Conservation (phyloP, 2,113 vertebrate genomes). For the Chloroceryle aenea region DNA sequence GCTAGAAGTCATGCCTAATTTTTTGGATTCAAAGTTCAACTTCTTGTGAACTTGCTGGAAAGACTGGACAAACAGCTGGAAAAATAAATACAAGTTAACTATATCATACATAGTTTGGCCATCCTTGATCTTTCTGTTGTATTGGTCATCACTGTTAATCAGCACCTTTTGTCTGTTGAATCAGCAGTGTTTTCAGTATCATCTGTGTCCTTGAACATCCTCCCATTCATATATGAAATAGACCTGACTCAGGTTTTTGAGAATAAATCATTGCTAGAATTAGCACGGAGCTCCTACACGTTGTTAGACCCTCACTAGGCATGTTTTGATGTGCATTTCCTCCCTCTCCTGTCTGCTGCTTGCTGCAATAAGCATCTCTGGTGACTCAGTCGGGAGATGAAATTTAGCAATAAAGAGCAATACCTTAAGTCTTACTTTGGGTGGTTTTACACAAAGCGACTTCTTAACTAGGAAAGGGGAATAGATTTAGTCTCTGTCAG, state of each 20-base stretch:
- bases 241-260: not conserved
- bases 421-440: not conserved
- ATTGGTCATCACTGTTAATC: not conserved
- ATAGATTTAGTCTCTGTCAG: not conserved
- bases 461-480: not conserved
- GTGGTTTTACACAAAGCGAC: not conserved
- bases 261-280: not conserved
- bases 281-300: fast-evolving
- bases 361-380: not conserved
- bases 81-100: not conserved
- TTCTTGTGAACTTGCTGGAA: not conserved
- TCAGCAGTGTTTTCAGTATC: fast-evolving
- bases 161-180: not conserved
- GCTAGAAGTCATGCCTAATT: not conserved
- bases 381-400: not conserved
- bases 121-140: not conserved
- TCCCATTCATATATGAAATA: not conserved
- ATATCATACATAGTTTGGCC: not conserved
- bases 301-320: not conserved
- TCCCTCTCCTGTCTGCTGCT: not conserved
- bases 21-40: not conserved
- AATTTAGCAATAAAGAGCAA: not conserved
- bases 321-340: not conserved
- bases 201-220: not conserved
- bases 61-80: slow-evolving; percentile 7